Percentiles rank a stretch among this genome's conserved stretches.
phyloP scores from a whole-genome alignment of 1,140 invertebrate species.

The Ridgeia piscesae region DNA sequence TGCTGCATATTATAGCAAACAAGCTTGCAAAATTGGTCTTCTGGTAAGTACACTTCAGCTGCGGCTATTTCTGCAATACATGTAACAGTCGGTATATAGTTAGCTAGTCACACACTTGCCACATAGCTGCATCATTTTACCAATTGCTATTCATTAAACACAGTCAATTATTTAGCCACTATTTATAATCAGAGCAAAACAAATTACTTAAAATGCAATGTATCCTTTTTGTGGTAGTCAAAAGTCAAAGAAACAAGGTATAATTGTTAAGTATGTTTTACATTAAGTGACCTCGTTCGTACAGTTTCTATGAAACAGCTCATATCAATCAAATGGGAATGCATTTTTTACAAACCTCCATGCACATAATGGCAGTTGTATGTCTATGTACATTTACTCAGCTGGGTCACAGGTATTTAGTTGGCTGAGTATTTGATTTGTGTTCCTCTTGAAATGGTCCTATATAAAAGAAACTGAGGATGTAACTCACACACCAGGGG shows the following conservation, averaged over 20 bases:
- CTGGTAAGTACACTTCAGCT: conserved; percentile 61
- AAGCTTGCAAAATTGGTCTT: conserved; percentile 74
- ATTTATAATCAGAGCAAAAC: no score
- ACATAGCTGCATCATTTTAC: background rate
- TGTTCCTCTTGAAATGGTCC: background rate
- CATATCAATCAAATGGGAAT: no score
- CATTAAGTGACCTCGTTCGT: no score
- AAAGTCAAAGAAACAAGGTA: no score
- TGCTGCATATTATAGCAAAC: conserved; percentile 81
- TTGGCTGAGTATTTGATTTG: background rate
- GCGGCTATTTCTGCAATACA: background rate
- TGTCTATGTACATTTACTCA: no score
- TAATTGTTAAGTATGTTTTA: no score
- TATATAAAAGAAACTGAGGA: background rate
- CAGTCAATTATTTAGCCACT: background rate
- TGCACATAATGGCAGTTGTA: no score
- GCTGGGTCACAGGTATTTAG: background rate
- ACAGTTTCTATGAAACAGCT: no score
- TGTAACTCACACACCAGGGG: no score
- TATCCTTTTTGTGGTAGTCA: no score
- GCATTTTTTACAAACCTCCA: no score
- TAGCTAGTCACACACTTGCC: background rate
- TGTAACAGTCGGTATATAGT: background rate
- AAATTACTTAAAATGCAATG: no score
- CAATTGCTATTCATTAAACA: background rate